Conservation (phyloP, 2,797 vertebrate genomes). For the Simalia tracyae region DNA sequence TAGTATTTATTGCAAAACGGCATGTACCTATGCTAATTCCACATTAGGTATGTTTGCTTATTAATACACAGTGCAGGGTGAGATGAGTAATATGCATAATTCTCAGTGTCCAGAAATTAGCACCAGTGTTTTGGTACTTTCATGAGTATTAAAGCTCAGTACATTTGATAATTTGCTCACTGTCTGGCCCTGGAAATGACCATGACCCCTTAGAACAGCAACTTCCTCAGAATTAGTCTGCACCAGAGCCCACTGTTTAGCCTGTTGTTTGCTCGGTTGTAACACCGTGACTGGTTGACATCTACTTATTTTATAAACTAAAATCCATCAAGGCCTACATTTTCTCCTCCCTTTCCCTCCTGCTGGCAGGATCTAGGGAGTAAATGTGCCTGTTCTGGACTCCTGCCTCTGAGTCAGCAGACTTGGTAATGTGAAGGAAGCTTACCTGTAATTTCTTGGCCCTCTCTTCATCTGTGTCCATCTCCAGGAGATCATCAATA, state of each 20-base stretch:
- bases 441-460: slow-evolving; percentile 78
- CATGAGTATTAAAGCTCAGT: background rate
- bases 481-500: slow-evolving; percentile 83
- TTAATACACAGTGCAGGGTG: background rate
- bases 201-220: background rate
- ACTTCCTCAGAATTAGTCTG: background rate
- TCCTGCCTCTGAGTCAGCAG: too few relatives aligned
- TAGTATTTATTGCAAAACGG: background rate
- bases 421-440: too few relatives aligned
- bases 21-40: background rate
- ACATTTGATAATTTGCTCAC: background rate
- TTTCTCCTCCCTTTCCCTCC: background rate
- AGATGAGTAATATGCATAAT: background rate
- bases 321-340: background rate
- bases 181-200: background rate
- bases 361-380: background rate
- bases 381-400: background rate
- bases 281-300: background rate
- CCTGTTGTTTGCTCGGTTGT: background rate
- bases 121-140: background rate
- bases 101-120: background rate
- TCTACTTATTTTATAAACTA: background rate
- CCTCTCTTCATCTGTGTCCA: slow-evolving; percentile 78
- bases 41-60: background rate
- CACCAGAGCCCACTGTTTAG: too few relatives aligned